phyloP scores from a whole-genome alignment of 2,888 invertebrate genomes.

The Drosophila differens region DNA sequence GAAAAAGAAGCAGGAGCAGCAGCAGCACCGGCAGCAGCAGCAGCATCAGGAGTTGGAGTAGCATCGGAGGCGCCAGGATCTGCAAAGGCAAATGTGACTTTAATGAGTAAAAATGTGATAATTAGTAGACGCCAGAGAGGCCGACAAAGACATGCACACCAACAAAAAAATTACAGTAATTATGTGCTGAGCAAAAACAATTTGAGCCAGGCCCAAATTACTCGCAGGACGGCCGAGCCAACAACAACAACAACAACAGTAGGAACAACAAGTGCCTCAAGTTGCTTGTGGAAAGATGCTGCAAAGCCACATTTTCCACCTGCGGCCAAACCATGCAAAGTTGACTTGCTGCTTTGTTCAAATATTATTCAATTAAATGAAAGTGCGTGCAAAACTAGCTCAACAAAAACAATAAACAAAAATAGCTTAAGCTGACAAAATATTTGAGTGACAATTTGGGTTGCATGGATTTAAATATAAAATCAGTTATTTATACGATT shows the following conservation, averaged over 20 bases:
- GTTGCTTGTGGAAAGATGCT: slow-evolving; percentile 25
- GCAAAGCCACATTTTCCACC: slow-evolving; percentile 27
- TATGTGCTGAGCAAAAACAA: slow-evolving; percentile 23
- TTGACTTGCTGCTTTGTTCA: slow-evolving; percentile 57
- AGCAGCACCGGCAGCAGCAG: slow-evolving; percentile 16
- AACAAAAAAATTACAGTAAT: slow-evolving; percentile 48
- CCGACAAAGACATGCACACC: slow-evolving; percentile 64
- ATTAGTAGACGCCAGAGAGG: slow-evolving; percentile 70
- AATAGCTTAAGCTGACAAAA: neutral
- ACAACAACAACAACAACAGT: slow-evolving; percentile 10
- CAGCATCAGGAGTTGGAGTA: neutral
- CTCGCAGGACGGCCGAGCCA: slow-evolving; percentile 41
- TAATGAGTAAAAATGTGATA: slow-evolving; percentile 81
- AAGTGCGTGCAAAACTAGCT: neutral
- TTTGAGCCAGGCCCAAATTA: slow-evolving; percentile 56
- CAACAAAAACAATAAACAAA: slow-evolving; percentile 39
- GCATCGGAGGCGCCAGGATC: slow-evolving; percentile 20
- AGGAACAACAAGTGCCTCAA: slow-evolving; percentile 50
- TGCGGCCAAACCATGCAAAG: slow-evolving; percentile 63
- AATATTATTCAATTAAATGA: slow-evolving; percentile 70
- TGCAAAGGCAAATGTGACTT: slow-evolving; percentile 71
- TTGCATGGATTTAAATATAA: neutral
- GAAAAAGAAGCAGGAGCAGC: slow-evolving; percentile 12
- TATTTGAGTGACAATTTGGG: slow-evolving; percentile 19
- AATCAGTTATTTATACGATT: neutral